Conservation (phyloP, 2,113 vertebrate genomes). For the Sinocyclocheilus grahami region DNA sequence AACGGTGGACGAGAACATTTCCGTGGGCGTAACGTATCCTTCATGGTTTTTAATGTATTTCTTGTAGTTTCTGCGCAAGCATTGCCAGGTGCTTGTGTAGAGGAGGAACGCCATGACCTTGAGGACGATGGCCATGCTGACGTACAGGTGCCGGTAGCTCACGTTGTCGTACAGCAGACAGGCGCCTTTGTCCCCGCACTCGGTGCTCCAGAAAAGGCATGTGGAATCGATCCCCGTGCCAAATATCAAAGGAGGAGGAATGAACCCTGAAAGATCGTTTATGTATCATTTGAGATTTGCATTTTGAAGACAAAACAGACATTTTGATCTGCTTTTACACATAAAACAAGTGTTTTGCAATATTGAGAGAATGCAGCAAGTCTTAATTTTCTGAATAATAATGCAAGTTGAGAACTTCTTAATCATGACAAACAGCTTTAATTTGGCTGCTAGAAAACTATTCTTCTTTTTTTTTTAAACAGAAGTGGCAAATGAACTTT, state of each 20-base stretch:
- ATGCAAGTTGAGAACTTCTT: background rate
- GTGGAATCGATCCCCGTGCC: slow-evolving; percentile 96
- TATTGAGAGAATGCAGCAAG: background rate
- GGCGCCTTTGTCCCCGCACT: slow-evolving; percentile 88
- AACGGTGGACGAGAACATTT: slow-evolving; percentile 92
- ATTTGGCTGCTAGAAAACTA: too few relatives aligned
- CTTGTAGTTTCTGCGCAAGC: slow-evolving; percentile 92
- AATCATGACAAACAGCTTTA: background rate
- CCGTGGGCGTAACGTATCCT: slow-evolving; percentile 84
- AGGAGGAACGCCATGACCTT: slow-evolving; percentile 94
- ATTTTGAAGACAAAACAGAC: background rate
- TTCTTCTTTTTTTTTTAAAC: too few relatives aligned
- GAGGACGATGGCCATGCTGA: slow-evolving; percentile 92
- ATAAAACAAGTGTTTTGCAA: background rate
- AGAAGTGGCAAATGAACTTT: too few relatives aligned
- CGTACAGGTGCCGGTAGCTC: slow-evolving; percentile 90
- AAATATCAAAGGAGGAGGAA: slow-evolving; percentile 96
- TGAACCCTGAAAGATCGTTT: slow-evolving; percentile 84
- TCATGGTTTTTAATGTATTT: slow-evolving; percentile 94
- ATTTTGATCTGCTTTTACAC: background rate
- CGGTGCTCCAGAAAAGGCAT: slow-evolving; percentile 95
- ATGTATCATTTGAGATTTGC: background rate
- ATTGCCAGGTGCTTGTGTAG: slow-evolving; percentile 94
- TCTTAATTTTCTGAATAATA: background rate
- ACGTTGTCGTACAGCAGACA: slow-evolving; percentile 93